Evolutionary conservation across 1,140 invertebrate species (phyloP), one percentile per base, ranked within the genome.

Genomic region (Ruditapes philippinarum): DNA sequence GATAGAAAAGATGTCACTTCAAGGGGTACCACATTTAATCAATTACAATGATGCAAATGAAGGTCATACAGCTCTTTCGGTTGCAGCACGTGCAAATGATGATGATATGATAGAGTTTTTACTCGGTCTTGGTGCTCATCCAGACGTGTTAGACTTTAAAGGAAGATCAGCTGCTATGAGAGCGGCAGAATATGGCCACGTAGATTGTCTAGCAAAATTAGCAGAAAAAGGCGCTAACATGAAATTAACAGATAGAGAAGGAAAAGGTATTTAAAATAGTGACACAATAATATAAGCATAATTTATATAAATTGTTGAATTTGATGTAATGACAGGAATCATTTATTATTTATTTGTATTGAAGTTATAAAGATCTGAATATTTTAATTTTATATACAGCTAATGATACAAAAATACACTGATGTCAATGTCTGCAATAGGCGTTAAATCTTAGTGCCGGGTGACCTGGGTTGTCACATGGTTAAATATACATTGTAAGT

Each of bases 181-280:
- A 83, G 95, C 96, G 36, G 95, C 95, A 31, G 95, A 96, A 85
- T 94, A 93, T 91, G 96, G 96, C 7, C 94, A 96, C 92, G 93
- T 95, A 9, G 92, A 96, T 88, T 95, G 95, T 80, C 76, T 96
- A 42, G 94, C 95, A 78, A 92, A 93, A 65, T 76, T 96, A 42
- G 91, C 93, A 31, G 92, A 94, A 78, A 94, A 94, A 86, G 93
- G 93, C 12, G 95, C 95, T 80, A 93, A 96, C 74, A 95, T 96
- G 94, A 94, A 93, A 51, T 73, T 96, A 3, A 93, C 80, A 83
- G 95, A 96, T 89, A 85, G 94, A n/a, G 93, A 96, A 89, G 95
- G 96, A 60, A 96, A 96, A 95, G 95, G 95, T 95, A 91, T 91
- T n/a, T n/a, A n/a, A n/a, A n/a, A n/a, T n/a, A n/a, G n/a, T n/a